Conservation (phyloP, 2,797 vertebrate species). For the Poliocrania exsul region DNA sequence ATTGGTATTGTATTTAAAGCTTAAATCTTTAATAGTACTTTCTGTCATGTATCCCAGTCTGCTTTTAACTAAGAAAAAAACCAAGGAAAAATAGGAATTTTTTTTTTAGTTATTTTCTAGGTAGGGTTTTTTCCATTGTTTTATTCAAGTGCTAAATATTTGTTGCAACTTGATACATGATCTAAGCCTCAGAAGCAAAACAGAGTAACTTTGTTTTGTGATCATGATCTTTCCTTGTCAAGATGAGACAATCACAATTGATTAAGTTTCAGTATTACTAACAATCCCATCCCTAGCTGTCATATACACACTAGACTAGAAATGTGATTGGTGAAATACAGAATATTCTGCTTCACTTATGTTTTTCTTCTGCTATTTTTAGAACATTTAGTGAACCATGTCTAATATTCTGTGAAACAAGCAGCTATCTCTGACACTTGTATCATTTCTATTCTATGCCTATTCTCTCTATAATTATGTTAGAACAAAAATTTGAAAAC, state of each 20-base stretch:
- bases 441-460: not conserved
- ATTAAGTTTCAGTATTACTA: conserved; percentile 18
- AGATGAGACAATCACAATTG: not conserved
- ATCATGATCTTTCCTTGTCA: not conserved
- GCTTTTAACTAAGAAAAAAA: not conserved
- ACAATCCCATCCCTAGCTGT: not conserved
- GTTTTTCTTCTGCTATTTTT: not conserved
- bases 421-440: not conserved
- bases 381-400: not conserved
- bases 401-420: not conserved
- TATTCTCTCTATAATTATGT: not conserved
- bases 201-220: not conserved
- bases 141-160: not conserved
- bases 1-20: not conserved
- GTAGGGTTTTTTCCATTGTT: not conserved
- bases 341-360: not conserved
- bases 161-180: not conserved
- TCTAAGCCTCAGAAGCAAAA: not conserved
- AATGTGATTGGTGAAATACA: not conserved
- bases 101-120: not conserved
- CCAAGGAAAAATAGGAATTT: not conserved
- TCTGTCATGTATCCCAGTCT: not conserved
- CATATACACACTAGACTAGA: not conserved
- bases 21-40: not conserved
- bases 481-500: not conserved